Evolutionary conservation across 2,888 invertebrate species (phyloP), one percentile per base, ranked within the genome.

Genomic region (Nephrotoma flavescens): DNA sequence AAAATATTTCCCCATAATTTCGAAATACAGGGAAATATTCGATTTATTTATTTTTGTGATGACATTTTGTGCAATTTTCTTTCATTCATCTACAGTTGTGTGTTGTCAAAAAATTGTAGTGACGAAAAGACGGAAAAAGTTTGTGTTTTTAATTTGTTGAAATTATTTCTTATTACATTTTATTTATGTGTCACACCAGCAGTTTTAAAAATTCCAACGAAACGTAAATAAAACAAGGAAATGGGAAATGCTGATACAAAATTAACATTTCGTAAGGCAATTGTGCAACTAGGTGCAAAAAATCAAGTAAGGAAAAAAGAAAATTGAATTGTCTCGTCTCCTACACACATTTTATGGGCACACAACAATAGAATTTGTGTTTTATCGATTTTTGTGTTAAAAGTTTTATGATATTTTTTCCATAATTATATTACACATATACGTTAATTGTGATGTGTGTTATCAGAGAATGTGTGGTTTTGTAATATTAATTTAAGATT

Each of bases 231-330:
- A 45, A 87, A 31, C 9, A 31, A 71, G 71, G 31, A 71, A 71
- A 99, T 99, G 99, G 99, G 99, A 89, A 99, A 99, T 93, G 96
- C 98, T 87, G 99, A 99, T 92, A 98, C 99, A 87, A 99, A 99
- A 93, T 93, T 99, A 88, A 98, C 98, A 92, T 99, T 99, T 93
- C 95, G 99, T 88, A 99, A 99, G 92, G 99, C 99, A 89, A 98
- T 99, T 86, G 96, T 99, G 86, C 99, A 99, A 91, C 93, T 99
- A 87, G 99, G 99, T 87, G 97, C 98, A 0, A 99, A 98, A 93
- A 96, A 97, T 87, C 97, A 98, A 95, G 98, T 98, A 92, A 90
- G 89, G 87, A 5, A 71, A 41, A 52, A 45, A 52, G 83, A 83
- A 57, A 71, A 44, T 45, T 57, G 15, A 86, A 52, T 19, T 85